Evolutionary conservation across 2,113 vertebrate genomes (phyloP).

Genomic region (Sarotherodon lohbergeri): DNA sequence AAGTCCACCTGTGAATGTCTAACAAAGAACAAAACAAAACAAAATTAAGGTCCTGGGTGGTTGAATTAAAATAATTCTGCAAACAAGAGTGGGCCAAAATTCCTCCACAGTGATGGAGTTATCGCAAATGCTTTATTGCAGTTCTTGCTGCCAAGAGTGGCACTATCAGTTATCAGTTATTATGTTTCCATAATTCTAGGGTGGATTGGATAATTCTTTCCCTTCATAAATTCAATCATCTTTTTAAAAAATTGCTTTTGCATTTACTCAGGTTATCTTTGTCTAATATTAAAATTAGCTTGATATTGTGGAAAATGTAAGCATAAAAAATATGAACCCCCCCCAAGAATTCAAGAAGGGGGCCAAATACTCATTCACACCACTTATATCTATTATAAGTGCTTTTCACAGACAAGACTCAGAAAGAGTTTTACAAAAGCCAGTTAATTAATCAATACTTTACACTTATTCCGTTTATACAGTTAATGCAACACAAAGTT

Average conservation of each 20-base stretch:
- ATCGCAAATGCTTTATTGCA: not conserved
- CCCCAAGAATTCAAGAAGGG: rapidly evolving
- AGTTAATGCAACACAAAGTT: not conserved
- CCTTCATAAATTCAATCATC: not conserved
- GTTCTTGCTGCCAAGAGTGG: not conserved
- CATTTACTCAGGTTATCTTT: not conserved
- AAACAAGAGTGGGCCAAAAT: not conserved
- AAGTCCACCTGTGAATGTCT: not conserved
- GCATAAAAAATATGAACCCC: not conserved
- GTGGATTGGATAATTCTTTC: not conserved
- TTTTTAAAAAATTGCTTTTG: not conserved
- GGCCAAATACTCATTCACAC: not conserved
- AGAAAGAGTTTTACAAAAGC: not conserved
- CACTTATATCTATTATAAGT: not conserved
- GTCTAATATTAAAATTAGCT: not conserved
- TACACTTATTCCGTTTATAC: not conserved
- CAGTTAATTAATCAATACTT: not conserved
- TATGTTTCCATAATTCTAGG: not conserved
- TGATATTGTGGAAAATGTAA: not conserved
- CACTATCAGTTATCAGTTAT: not conserved
- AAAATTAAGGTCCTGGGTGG: not conserved
- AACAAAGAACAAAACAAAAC: rapidly evolving
- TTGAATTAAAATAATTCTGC: not conserved
- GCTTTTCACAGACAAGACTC: not conserved
- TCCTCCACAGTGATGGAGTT: not conserved